Base-by-base conservation (phyloP, 1,140 invertebrate genomes). In the Sycobia sp. region DNA sequence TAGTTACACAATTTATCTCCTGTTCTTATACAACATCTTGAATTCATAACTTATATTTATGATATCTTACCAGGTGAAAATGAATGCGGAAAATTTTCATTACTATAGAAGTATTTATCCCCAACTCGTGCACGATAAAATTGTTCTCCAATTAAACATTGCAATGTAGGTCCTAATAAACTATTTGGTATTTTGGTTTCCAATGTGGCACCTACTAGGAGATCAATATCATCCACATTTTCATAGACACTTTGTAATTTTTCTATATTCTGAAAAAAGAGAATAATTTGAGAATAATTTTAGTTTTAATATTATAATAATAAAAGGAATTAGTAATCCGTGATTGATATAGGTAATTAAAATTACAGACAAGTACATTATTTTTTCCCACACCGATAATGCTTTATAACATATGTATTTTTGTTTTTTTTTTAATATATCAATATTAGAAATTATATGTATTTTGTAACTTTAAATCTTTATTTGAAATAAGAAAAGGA, bases 101-200 rank as follows among this genome's bases (percentile, higher is more conserved):
- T 84, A 65, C 87, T 84, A 58, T 86, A 86, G 67, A 82, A 86
- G 62, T 83, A 86, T 44, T 82, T 67, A 66, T 86, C 85, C 1
- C 84, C 84, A 22, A 80, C 67, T 62, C 80, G 69, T 22, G 85
- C 73, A 23, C 84, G 75, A 11, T 83, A 82, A 71, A 86, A 86
- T 69, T 90, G 88, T 66, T 86, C 85, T 25, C 82, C 86, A 18
- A 90, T 79, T 8, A 89, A 76, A 66, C 87, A 89, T 14, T 82
- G 77, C 62, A 87, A 84, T 1, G 86, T 88, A 10, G 87, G 85
- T 0, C 88, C 88, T 0, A 88, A 65, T 27, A 87, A 65, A 10
- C 84, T 84, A 39, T 82, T 84, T 2, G 72, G 60, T 16, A 81
- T 56, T 8, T 82, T 75, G 20, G 66, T 73, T 71, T 90, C 89